Conservation (phyloP, 2,797 vertebrate genomes). For the Ctenopoma multispine region DNA sequence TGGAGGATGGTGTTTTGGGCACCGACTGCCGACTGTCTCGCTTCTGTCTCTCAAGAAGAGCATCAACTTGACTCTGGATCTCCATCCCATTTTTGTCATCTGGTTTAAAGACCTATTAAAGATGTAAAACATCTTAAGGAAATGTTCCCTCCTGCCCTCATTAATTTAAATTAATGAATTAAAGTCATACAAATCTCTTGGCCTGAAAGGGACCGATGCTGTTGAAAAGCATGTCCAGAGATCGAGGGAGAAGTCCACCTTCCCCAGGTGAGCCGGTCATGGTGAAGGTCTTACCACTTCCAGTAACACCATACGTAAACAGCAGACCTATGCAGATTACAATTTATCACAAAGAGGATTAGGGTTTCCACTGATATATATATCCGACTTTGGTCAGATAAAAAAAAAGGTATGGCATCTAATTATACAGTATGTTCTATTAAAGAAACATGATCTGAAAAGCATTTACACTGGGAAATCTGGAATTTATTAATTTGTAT, state of each 20-base stretch:
- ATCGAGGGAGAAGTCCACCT: constrained; percentile 94
- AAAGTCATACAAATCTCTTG: constrained; percentile 91
- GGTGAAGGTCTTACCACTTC: constrained; percentile 96
- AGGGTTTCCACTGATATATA: too few relatives aligned
- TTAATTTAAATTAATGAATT: neutral
- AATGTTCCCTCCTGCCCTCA: neutral
- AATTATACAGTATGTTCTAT: neutral
- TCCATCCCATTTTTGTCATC: constrained; percentile 98
- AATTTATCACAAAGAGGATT: neutral
- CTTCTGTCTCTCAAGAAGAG: constrained; percentile 94
- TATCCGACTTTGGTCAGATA: neutral
- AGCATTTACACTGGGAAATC: neutral
- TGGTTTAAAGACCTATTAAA: constrained; percentile 92
- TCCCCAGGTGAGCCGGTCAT: constrained; percentile 96
- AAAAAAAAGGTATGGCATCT: too few relatives aligned
- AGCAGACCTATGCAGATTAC: constrained; percentile 87
- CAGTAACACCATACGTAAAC: constrained; percentile 97
- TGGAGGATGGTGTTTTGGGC: constrained; percentile 87
- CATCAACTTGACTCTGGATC: constrained; percentile 93
- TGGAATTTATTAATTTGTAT: too few relatives aligned
- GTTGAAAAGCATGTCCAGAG: constrained; percentile 96
- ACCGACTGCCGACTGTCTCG: constrained; percentile 84
- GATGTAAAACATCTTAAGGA: neutral
- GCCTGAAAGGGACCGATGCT: constrained; percentile 94
- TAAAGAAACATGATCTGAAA: too few relatives aligned